phyloP scores from a whole-genome alignment of 1,140 invertebrate species.

The Latrodectus geometricus region DNA sequence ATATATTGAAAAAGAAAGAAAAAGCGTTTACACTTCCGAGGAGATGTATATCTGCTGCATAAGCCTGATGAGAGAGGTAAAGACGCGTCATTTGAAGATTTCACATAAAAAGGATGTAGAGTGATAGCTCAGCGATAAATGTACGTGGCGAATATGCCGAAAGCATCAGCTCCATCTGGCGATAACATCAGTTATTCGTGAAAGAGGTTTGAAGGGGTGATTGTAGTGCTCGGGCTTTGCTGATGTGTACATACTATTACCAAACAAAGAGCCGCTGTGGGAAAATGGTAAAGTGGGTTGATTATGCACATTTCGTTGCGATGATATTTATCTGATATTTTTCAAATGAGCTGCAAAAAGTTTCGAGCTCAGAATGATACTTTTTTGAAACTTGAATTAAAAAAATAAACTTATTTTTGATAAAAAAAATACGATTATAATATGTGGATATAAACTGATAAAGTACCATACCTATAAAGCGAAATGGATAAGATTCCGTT shows the following conservation, averaged over 20 bases:
- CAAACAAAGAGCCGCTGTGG: neutral
- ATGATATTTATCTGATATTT: conserved; percentile 35
- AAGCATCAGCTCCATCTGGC: conserved; percentile 37
- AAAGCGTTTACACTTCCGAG: conserved; percentile 18
- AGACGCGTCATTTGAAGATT: conserved; percentile 40
- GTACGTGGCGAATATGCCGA: neutral
- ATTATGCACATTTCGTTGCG: conserved; percentile 12
- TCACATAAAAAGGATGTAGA: neutral
- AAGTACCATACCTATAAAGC: too few relatives aligned
- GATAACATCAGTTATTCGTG: conserved; percentile 41
- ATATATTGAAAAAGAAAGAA: conserved; percentile 19
- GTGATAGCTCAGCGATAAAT: conserved; percentile 15
- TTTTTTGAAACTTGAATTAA: neutral
- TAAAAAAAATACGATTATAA: neutral
- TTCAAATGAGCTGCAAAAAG: neutral
- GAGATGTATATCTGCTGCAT: conserved; percentile 37
- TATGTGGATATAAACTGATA: too few relatives aligned
- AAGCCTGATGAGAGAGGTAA: conserved; percentile 48
- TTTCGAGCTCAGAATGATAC: neutral
- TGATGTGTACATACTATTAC: neutral
- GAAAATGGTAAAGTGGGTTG: conserved; percentile 4
- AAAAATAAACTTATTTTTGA: neutral
- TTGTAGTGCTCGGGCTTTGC: conserved; percentile 1
- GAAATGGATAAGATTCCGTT: too few relatives aligned
- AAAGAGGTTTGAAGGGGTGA: conserved; percentile 41